Evolutionary conservation across 2,797 vertebrate genomes (phyloP).

Genomic region (Amazonetta brasiliensis): DNA sequence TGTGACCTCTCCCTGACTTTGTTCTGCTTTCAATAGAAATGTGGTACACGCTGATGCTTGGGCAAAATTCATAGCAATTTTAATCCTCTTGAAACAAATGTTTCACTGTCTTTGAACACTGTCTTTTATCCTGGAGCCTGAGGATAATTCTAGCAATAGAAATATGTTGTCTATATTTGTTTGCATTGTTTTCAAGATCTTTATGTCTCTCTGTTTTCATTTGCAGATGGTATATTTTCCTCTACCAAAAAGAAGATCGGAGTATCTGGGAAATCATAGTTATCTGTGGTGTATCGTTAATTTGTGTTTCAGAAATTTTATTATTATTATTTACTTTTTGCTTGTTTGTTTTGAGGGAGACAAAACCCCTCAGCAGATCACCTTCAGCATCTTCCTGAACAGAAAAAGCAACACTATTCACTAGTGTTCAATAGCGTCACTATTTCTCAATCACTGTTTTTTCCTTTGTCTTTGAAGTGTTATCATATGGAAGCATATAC

Average conservation of each 20-base stretch:
- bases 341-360: neutral
- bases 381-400: neutral
- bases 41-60: neutral
- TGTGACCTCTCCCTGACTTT: slow-evolving; percentile 51
- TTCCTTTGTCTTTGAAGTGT: neutral
- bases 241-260: neutral
- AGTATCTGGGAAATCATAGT: neutral
- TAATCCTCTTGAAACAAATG: slow-evolving; percentile 5
- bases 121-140: neutral
- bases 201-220: neutral
- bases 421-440: too few species aligned
- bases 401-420: neutral
- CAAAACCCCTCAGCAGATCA: neutral
- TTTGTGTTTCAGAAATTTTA: neutral
- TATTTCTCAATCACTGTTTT: neutral
- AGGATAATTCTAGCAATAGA: slow-evolving; percentile 18
- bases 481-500: neutral
- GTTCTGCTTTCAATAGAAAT: neutral
- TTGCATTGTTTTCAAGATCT: neutral
- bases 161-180: slow-evolving; percentile 7
- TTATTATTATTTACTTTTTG: too few species aligned
- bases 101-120: neutral
- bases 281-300: neutral
- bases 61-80: neutral
- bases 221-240: neutral